These are phyloP conservation scores for Nemurella pictetii DNA, from an alignment of 2,888 invertebrate genomes.

Conservation along the genomic window DNA sequence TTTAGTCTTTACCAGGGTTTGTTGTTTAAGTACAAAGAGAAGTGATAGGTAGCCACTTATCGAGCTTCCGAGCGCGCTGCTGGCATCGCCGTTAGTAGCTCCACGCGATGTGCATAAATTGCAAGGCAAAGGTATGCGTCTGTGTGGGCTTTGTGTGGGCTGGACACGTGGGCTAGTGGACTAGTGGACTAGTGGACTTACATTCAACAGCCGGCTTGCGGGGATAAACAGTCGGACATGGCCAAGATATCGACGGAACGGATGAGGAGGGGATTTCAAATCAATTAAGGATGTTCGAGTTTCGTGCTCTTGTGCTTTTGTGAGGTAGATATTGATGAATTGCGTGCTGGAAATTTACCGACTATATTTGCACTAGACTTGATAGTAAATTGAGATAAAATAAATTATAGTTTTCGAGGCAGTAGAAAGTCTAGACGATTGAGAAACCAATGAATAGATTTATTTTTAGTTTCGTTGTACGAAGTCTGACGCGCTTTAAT, in stretches of 20 bases:
- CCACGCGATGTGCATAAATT: not conserved
- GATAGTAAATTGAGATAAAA: too few species aligned
- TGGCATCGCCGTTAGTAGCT: too few species aligned
- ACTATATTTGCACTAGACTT: not conserved
- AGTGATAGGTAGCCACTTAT: not conserved
- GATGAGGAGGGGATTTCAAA: not conserved
- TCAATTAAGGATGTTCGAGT: not conserved
- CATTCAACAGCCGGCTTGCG: not conserved
- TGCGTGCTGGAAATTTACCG: not conserved
- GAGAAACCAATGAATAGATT: too few species aligned
- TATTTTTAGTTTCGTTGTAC: too few species aligned
- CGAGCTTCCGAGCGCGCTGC: not conserved
- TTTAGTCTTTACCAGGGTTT: not conserved
- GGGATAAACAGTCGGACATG: not conserved
- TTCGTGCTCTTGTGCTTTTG: not conserved
- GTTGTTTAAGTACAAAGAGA: not conserved
- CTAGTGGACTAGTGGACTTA: not conserved
- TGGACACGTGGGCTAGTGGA: too few species aligned
- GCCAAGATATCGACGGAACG: not conserved
- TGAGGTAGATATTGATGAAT: not conserved
- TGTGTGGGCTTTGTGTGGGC: too few species aligned
- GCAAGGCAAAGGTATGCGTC: not conserved
- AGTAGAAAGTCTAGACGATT: too few species aligned
- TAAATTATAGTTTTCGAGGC: too few species aligned
- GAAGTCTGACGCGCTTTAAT: too few species aligned